Conservation (phyloP, 2,888 invertebrate species). For the Pyrochroa serraticornis region DNA sequence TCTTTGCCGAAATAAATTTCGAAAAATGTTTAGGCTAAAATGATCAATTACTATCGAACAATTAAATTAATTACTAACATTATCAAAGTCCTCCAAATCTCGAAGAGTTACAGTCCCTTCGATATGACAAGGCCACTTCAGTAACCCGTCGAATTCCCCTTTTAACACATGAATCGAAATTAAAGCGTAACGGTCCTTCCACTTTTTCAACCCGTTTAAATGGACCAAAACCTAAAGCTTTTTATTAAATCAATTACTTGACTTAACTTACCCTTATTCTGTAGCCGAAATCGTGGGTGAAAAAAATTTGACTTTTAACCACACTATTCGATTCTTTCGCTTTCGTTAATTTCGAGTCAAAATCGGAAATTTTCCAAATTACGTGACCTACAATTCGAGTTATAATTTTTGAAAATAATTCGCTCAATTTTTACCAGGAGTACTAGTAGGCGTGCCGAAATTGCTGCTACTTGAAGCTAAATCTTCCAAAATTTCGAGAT, state of each 20-base stretch:
- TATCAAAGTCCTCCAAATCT: slow-evolving; percentile 59
- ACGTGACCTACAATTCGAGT: slow-evolving; percentile 62
- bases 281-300: slow-evolving; percentile 76
- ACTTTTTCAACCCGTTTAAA: slow-evolving; percentile 76
- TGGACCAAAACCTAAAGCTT: slow-evolving; percentile 67
- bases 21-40: slow-evolving; percentile 67
- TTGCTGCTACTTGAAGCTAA: slow-evolving; percentile 7
- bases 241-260: slow-evolving; percentile 1
- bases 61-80: slow-evolving; percentile 39
- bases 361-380: slow-evolving; percentile 75
- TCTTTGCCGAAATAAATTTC: slow-evolving; percentile 66
- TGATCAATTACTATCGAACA: slow-evolving; percentile 6
- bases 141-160: slow-evolving; percentile 73
- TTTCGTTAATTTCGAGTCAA: slow-evolving; percentile 68
- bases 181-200: slow-evolving; percentile 76
- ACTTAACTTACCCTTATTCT: slow-evolving; percentile 65
- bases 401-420: background rate
- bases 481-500: slow-evolving; percentile 59
- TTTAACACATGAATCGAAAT: slow-evolving; percentile 71
- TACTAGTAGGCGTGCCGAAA: background rate
- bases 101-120: slow-evolving; percentile 69
- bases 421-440: background rate
- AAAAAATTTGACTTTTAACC: slow-evolving; percentile 71
- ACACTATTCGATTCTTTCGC: slow-evolving; percentile 70
- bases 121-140: slow-evolving; percentile 76